Conservation (phyloP, 2,113 vertebrate species). For the Chionis minor region DNA sequence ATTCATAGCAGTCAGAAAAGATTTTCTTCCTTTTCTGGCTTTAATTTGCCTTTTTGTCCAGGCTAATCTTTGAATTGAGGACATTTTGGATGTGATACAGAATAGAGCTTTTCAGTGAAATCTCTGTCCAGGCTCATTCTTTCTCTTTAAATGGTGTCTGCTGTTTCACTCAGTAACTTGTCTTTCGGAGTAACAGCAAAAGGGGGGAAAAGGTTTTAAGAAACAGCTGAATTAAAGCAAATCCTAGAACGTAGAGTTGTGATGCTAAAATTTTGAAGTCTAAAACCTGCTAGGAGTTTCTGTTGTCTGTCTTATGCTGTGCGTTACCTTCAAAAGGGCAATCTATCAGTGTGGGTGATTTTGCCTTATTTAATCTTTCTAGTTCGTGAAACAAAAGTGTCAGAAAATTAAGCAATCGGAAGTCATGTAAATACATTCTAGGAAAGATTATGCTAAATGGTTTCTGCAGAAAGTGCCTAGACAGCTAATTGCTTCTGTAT, state of each 20-base stretch:
- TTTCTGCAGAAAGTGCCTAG: conserved; percentile 42
- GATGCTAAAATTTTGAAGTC: conserved; percentile 28
- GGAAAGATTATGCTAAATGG: conserved; percentile 46
- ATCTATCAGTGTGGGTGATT: background rate
- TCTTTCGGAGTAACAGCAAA: conserved; percentile 33
- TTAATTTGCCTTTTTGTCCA: conserved; percentile 26
- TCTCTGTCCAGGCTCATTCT: conserved; percentile 50
- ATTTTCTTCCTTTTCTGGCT: conserved; percentile 21
- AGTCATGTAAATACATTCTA: conserved; percentile 49
- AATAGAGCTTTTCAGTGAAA: conserved; percentile 45
- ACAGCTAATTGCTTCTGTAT: conserved; percentile 59
- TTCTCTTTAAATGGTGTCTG: conserved; percentile 33
- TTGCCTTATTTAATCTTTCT: background rate
- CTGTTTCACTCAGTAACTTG: conserved; percentile 20
- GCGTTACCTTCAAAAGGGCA: background rate
- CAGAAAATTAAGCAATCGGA: conserved; percentile 61
- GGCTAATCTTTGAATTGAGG: conserved; percentile 16
- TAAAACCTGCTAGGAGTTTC: background rate
- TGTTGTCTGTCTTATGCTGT: background rate
- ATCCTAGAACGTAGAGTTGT: background rate
- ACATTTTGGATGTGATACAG: background rate
- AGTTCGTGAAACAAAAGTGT: conserved; percentile 6
- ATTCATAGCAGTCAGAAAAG: background rate
- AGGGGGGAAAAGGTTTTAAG: background rate
- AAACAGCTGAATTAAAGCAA: background rate